Base-by-base conservation (phyloP, 2,113 vertebrate genomes). In the Tragelaphus buxtoni region DNA sequence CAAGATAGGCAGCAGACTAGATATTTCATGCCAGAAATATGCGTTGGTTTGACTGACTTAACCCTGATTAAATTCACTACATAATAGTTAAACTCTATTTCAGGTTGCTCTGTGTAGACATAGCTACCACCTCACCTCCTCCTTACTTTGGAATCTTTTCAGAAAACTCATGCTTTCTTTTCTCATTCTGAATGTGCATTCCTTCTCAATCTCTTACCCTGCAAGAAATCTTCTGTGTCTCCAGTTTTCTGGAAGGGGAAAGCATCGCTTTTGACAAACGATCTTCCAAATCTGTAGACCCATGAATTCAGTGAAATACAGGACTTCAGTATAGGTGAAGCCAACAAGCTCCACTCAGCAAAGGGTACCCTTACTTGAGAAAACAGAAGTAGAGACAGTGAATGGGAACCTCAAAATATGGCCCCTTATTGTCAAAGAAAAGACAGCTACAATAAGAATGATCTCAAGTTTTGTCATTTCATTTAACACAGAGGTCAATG, bases 1-100 rank as follows among this genome's bases (percentile, higher is more conserved):
- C 90, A 92, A 53, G 60, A 93, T 58, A 81, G 18, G 63, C 18
- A 85, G 81, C 84, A 96, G 77, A 55, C 80, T 81, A 79, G 89
- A 60, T 88, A 88, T 60, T 95, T 97, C 81, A 96, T 88, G 92
- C 96, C 96, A 96, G 79, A 96, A 95, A 92, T 56, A 97, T 95
- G 92, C 95, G 61, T 96, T 93, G 69, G n/a, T 28, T 97, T 96
- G 77, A 74, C 88, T 92, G 63, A 58, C 30, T 94, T 72, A 14
- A 51, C 16, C 86, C 89, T 88, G 47, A 96, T 86, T 84, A 76
- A 86, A 94, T 45, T 90, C 32, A 90, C 83, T 77, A 87, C 83
- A 60, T 84, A 92, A 83, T 82, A 90, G 96, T 95, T 92, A 96
- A 82, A 69, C 47, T 51, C 39, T 87, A 60, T 84, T 74, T 87